A percentile compares a stretch with the other conserved stretches of the same genome.
Evolutionary conservation across 2,113 vertebrate species (phyloP).

Genomic region (Tretioscincus oriximinensis): DNA sequence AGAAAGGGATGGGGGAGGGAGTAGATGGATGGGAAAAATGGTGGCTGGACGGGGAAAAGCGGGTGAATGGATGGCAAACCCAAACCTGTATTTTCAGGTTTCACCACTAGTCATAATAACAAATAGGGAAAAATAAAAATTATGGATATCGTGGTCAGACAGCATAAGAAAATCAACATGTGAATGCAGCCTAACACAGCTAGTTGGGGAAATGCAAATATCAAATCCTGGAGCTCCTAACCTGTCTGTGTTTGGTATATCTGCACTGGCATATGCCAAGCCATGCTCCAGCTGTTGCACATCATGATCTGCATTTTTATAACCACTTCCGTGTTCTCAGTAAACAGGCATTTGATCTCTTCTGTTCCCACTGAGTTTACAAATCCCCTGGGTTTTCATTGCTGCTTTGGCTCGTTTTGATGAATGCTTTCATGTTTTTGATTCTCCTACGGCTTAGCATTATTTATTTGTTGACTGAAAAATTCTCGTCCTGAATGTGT

Average conservation of each 20-base stretch:
- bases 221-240: too few relatives aligned
- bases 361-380: background rate
- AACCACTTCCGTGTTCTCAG: background rate
- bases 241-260: background rate
- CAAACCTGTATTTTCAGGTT: too few relatives aligned
- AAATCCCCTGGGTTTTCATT: background rate
- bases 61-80: too few relatives aligned
- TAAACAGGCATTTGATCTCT: background rate
- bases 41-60: too few relatives aligned
- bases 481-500: background rate
- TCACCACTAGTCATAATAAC: too few relatives aligned
- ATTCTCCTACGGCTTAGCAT: background rate
- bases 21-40: too few relatives aligned
- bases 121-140: too few relatives aligned
- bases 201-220: background rate
- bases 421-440: slow-evolving; percentile 1
- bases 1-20: too few relatives aligned
- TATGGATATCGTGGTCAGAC: too few relatives aligned
- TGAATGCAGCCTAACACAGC: background rate
- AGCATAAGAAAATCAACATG: too few relatives aligned
- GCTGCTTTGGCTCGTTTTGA: slow-evolving; percentile 9
- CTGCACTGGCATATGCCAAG: background rate
- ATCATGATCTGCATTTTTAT: background rate
- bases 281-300: too few relatives aligned
- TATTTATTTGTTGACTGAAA: background rate